Evolutionary conservation across 1,140 invertebrate species (phyloP), one percentile per base, ranked within the genome.

Genomic region (Manduca sexta): DNA sequence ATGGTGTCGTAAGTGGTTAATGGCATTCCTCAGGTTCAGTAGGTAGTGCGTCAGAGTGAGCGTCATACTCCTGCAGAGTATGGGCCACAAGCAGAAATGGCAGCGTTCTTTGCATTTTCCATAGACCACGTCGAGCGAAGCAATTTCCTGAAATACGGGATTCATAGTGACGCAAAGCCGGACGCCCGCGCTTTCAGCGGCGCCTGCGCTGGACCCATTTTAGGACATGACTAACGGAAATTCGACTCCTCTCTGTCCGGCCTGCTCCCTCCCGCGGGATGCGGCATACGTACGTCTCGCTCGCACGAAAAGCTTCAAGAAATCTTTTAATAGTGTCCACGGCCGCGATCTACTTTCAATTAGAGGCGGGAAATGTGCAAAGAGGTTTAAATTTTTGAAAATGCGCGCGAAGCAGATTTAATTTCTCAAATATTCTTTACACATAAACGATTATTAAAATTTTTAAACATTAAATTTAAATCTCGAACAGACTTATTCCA

Each of bases 141-240:
- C 61, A 55, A 46, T 82, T 83, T 77, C 79, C 79, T 83, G 81
- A 85, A 85, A 85, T 77, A 74, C 63, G 67, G 75, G 70, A 71
- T 81, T 74, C 69, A 70, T 71, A 61, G 72, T 84, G 81, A 84
- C 81, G 81, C 54, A 82, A 80, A 84, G 65, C 67, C 69, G 61
- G 66, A 78, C 79, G 79, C 81, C 79, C 81, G 79, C 81, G 79
- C 81, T 78, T 84, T 80, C 79, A 83, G 75, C 79, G 75, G 77
- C 83, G 73, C 82, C 74, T 78, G 74, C 70, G 71, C 65, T 81
- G 88, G 86, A 87, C 84, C 89, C 89, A 89, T 90, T 89, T 90
- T 90, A 89, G 89, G 89, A 88, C 88, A 90, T 89, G 83, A 87
- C 86, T 86, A 86, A 83, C 81, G 80, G 88, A 89, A 89, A 89